Conservation (phyloP, 2,888 invertebrate genomes). For the Cheilosia scutellata region DNA sequence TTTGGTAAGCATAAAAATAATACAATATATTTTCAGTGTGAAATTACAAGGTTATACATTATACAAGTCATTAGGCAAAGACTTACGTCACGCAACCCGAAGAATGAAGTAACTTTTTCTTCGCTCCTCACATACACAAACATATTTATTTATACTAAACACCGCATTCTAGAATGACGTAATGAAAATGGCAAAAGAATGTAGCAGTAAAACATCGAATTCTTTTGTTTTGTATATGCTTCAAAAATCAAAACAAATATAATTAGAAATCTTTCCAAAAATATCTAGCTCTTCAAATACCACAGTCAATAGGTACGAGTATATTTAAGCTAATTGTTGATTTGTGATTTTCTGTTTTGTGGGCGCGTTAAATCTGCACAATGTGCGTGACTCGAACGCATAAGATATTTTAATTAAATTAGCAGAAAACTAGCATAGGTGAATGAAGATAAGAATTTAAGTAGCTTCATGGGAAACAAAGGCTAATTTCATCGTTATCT, state of each 20-base stretch:
- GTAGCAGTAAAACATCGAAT: not conserved
- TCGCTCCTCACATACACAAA: constrained; percentile 1
- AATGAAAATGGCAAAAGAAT: not conserved
- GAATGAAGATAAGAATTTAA: constrained; percentile 12
- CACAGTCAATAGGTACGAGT: not conserved
- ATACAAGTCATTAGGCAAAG: constrained; percentile 6
- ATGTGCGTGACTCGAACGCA: constrained; percentile 43
- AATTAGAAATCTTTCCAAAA: constrained; percentile 6
- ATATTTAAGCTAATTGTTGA: constrained; percentile 14
- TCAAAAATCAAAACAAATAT: constrained; percentile 5
- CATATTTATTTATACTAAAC: not conserved
- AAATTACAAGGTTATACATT: constrained; percentile 10
- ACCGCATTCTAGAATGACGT: not conserved
- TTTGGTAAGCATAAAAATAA: not conserved
- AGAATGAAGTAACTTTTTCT: constrained; percentile 25
- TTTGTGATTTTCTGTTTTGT: constrained; percentile 24
- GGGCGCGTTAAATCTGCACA: constrained; percentile 31
- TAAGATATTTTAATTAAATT: constrained; percentile 50
- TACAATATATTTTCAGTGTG: not conserved
- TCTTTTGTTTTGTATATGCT: not conserved
- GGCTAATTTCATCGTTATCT: constrained; percentile 42
- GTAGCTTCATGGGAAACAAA: constrained; percentile 36
- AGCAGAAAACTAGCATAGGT: constrained; percentile 13
- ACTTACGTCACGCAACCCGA: constrained; percentile 37
- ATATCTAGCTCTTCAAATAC: constrained; percentile 11